A percentile compares a stretch with the other conserved stretches of the same genome.
Conservation (phyloP, 2,113 vertebrate genomes). For the Euleptes europaea region DNA sequence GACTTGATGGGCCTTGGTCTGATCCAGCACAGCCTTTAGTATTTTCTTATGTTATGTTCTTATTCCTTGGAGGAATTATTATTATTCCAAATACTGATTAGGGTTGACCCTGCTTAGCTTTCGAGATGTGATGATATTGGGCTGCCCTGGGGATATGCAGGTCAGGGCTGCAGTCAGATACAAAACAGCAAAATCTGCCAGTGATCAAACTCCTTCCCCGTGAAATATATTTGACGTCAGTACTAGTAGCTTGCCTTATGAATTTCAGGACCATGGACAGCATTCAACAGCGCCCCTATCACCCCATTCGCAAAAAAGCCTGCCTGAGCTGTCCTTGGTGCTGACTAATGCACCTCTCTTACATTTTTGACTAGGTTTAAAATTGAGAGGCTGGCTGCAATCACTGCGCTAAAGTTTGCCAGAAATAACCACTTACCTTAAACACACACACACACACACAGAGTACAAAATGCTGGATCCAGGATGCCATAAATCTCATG, state of each 20-base stretch:
- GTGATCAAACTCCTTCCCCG: background rate
- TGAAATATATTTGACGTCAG: background rate
- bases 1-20: too few relatives aligned
- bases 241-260: background rate
- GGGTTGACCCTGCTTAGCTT: too few relatives aligned
- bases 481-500: background rate
- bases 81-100: too few relatives aligned
- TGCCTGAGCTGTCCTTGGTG: conserved; percentile 38
- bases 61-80: too few relatives aligned
- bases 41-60: too few relatives aligned
- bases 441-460: background rate
- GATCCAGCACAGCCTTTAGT: too few relatives aligned
- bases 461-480: background rate
- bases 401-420: background rate
- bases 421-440: background rate
- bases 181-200: background rate
- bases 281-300: too few relatives aligned
- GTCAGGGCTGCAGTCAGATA: background rate
- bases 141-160: too few relatives aligned
- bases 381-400: background rate
- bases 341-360: conserved; percentile 22
- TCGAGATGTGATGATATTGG: too few relatives aligned
- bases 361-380: background rate
- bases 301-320: too few relatives aligned
- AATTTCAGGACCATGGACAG: background rate